phyloP scores from a whole-genome alignment of 2,113 vertebrate species.

The Pandion haliaetus region DNA sequence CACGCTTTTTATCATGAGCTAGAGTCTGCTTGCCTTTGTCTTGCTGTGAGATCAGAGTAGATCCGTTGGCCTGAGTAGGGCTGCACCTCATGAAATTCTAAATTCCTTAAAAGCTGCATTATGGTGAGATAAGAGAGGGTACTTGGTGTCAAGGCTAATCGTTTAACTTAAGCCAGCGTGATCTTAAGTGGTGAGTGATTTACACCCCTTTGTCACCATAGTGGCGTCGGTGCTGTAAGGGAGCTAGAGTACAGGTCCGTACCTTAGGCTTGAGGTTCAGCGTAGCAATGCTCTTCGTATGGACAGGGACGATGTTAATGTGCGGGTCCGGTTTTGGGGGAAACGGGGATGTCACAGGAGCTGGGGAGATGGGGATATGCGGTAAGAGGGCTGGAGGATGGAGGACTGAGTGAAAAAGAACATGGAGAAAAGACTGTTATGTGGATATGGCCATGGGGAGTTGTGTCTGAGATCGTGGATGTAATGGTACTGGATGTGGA shows the following conservation, averaged over 20 bases:
- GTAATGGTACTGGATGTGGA: background rate
- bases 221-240: background rate
- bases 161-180: background rate
- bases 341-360: background rate
- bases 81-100: background rate
- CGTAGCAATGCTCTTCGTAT: rapidly evolving
- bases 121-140: background rate
- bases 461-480: rapidly evolving
- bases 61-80: background rate
- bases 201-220: rapidly evolving
- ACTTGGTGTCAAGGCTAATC: background rate
- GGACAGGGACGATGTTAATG: background rate
- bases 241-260: background rate
- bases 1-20: background rate
- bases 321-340: rapidly evolving
- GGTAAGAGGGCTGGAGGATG: background rate
- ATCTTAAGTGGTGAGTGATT: background rate
- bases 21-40: background rate
- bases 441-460: background rate
- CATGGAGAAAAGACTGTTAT: rapidly evolving
- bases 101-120: background rate
- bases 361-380: background rate
- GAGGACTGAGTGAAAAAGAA: background rate
- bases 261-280: rapidly evolving
- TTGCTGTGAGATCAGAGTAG: background rate